Base-by-base conservation (phyloP, 2,888 invertebrate species). In the Phania funesta region DNA sequence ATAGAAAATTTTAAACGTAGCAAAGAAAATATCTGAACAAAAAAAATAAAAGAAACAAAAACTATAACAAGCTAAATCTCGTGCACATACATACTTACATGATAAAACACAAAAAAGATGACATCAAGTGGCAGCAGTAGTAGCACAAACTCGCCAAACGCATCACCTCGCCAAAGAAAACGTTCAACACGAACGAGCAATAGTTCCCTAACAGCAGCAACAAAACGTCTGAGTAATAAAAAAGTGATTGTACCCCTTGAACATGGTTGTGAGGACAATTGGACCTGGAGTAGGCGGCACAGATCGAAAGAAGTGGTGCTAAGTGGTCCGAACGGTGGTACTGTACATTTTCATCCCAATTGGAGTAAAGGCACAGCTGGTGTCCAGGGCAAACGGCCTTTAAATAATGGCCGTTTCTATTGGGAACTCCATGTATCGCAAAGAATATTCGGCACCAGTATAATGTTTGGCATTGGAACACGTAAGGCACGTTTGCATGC, bases 351-450 rank as follows among this genome's bases (percentile, higher is more conserved):
- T 87, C 95, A 95, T 89, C 95, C 95, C 7, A 94, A 94, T 87
- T 95, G 95, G 95, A 94, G 94, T 87, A 94, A 94, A 86, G 95
- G 95, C 8, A 95, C 95, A 0, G 95, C 95, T 0, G 95, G 93
- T 0, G 94, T 95, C 0, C 92, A 94, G 58, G 95, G 95, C 6
- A 94, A 93, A 18, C 90, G 93, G 22, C 90, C 93, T 7, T 91
- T 95, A n/a, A 94, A 94, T 88, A 93, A 93, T 86, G 93, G 93
- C 1, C 89, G 91, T 41, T 93, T 93, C 88, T 95, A 94, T 87
- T 95, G 94, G 94, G 94, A 95, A 87, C 89, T 95, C 73, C 91
- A 92, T 83, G 90, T 93, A 0, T 93, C 94, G 0, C 93, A 93
- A 85, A 90, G 95, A 52, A 92, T 95, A 48, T 95, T 95, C 87